Percentiles rank a stretch among this genome's conserved stretches.
Conservation (phyloP, 1,140 invertebrate species). For the Sminthurinus signatus region DNA sequence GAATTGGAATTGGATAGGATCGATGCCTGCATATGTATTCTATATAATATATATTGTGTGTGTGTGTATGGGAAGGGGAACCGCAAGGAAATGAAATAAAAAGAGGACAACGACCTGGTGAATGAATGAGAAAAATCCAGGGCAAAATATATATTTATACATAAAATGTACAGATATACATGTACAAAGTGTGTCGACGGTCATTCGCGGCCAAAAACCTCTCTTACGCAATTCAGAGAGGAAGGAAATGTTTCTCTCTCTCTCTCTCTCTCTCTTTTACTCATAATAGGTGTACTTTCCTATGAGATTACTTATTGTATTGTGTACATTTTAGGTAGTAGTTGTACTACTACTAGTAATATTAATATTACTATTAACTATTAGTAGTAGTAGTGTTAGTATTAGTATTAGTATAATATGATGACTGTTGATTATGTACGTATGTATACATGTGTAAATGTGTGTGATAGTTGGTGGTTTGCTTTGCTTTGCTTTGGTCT, state of each 20-base stretch:
- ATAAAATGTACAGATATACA: too few relatives aligned
- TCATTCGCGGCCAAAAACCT: constrained; percentile 12
- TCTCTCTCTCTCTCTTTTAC: neutral
- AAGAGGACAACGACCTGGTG: constrained; percentile 13
- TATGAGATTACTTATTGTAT: neutral
- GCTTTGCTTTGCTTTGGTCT: too few relatives aligned
- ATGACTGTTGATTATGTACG: neutral
- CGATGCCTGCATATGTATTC: too few relatives aligned
- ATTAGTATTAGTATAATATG: too few relatives aligned
- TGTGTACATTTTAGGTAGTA: too few relatives aligned
- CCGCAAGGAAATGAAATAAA: constrained; percentile 10
- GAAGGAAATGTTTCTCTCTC: constrained; percentile 15
- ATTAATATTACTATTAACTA: too few relatives aligned
- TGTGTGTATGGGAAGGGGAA: neutral
- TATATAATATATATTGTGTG: too few relatives aligned
- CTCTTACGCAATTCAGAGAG: constrained; percentile 17
- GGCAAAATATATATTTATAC: constrained; percentile 15
- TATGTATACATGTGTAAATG: neutral
- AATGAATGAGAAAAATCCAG: constrained; percentile 18
- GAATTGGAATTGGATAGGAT: too few relatives aligned
- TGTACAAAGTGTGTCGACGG: constrained; percentile 14
- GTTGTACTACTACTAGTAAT: too few relatives aligned
- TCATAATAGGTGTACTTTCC: neutral
- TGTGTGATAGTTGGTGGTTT: neutral
- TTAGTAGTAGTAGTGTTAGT: too few relatives aligned